Conservation (phyloP, 2,797 vertebrate genomes). For the Notamacropus eugenii region DNA sequence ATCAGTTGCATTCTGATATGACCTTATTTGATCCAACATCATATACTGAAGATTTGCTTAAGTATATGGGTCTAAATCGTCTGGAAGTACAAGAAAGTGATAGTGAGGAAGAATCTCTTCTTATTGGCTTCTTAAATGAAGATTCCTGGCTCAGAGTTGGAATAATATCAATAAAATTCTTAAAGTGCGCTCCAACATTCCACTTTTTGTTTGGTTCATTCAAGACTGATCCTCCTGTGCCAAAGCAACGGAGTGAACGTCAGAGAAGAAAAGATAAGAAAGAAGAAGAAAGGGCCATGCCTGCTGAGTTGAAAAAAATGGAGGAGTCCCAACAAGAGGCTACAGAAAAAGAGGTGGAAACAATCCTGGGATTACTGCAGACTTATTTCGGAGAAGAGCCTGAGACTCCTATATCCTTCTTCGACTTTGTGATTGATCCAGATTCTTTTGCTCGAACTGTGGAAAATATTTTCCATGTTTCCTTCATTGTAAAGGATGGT, state of each 20-base stretch:
- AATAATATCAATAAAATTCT: too few relatives aligned
- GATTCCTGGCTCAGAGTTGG: too few relatives aligned
- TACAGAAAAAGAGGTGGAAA: conserved; percentile 97
- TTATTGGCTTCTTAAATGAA: too few relatives aligned
- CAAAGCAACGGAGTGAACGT: conserved; percentile 91
- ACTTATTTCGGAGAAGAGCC: conserved; percentile 90
- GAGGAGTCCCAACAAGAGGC: conserved; percentile 96
- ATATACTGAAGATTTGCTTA: conserved; percentile 93
- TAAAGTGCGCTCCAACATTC: too few relatives aligned
- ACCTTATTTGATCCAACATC: conserved; percentile 89
- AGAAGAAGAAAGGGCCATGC: conserved; percentile 91
- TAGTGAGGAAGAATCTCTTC: too few relatives aligned
- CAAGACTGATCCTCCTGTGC: conserved; percentile 91
- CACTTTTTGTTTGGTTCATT: conserved; percentile 90
- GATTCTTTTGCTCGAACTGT: conserved; percentile 94
- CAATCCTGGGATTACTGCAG: conserved; percentile 92
- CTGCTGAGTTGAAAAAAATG: conserved; percentile 96
- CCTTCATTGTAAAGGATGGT: conserved; percentile 96
- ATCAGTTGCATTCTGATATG: conserved; percentile 91
- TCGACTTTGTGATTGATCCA: conserved; percentile 96
- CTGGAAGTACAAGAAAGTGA: too few relatives aligned
- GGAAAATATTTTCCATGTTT: conserved; percentile 98
- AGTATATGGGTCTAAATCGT: too few relatives aligned
- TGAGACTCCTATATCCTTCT: conserved; percentile 92
- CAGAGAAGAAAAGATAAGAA: conserved; percentile 85